Evolutionary conservation across 2,888 invertebrate species (phyloP), one percentile per base, ranked within the genome.

Genomic region (Pogonocherus hispidulus): DNA sequence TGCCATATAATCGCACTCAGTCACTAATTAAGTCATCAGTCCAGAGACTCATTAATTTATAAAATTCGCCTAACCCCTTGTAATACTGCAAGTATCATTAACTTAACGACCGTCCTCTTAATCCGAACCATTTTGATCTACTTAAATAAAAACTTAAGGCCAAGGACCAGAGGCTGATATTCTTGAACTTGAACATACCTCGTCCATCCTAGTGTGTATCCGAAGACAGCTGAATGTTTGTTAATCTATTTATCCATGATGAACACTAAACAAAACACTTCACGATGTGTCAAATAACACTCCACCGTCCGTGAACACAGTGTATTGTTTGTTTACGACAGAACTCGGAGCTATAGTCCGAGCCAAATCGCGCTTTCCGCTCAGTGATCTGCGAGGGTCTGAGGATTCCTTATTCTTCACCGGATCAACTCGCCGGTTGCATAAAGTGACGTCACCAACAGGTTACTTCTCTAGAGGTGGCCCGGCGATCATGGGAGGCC

Each of bases 401-500:
- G 68, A 37, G 59, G 64, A 65, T 49, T 32, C 56, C 46, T 44
- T 47, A 47, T 68, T 68, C 71, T 67, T 66, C 59, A 55, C 41
- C 56, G 55, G 59, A 66, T 66, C 65, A 59, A 51, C 65, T 64
- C 64, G 66, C 70, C 73, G 71, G 71, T 69, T 66, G 69, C 69
- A 69, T 67, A 63, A 70, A 69, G 74, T 83, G 82, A 83, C 83
- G 83, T 83, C 83, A 82, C 79, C 79, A 80, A 82, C 83, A 81
- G 83, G 83, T 81, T 81, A 81, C 72, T 77, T 77, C 81, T 79
- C 78, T 80, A 74, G 80, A 79, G 83, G 83, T 82, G 83, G 83
- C 79, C 80, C 79, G 69, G 76, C 80, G 79, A 79, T 78, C 81
- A 79, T 78, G 82, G 82, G 77, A 80, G 81, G 80, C 80, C 73